Percentiles rank a stretch among this genome's conserved stretches.
Conservation (phyloP, 2,113 vertebrate species). For the Rhadina sibilatrix region DNA sequence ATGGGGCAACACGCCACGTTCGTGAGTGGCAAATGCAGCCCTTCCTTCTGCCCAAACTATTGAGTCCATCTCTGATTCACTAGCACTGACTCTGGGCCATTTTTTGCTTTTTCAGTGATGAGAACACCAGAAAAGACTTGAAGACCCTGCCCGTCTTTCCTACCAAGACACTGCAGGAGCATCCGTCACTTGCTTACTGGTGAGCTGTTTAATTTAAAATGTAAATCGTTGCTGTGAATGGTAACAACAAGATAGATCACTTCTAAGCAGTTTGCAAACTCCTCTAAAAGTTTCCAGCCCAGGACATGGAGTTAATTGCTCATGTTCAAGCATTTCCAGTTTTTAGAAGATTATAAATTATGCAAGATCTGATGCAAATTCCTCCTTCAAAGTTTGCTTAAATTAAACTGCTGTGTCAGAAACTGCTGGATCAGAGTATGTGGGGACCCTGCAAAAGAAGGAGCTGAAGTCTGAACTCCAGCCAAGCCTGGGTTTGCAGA, state of each 20-base stretch:
- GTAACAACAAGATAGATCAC: background rate
- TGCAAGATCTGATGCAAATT: background rate
- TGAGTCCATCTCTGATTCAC: background rate
- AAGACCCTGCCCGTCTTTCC: conserved; percentile 89
- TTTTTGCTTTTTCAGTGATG: conserved; percentile 75
- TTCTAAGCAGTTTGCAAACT: background rate
- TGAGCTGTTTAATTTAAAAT: conserved; percentile 65
- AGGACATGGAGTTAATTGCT: background rate
- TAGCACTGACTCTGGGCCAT: background rate
- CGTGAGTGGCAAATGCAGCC: background rate
- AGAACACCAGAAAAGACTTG: conserved; percentile 85
- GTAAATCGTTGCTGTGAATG: background rate
- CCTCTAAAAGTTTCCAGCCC: background rate
- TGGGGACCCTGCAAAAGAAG: background rate
- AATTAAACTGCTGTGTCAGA: background rate
- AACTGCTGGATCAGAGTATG: background rate
- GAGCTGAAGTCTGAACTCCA: background rate
- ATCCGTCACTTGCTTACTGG: conserved; percentile 95
- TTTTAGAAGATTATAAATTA: background rate
- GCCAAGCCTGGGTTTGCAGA: background rate
- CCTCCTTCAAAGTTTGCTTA: background rate
- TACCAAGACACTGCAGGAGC: conserved; percentile 90
- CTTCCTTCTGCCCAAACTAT: background rate
- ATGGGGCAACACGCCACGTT: background rate
- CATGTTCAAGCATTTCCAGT: background rate